Percentiles rank a stretch among this genome's conserved stretches.
phyloP scores from a whole-genome alignment of 2,888 invertebrate species.

The Taenaris catops region DNA sequence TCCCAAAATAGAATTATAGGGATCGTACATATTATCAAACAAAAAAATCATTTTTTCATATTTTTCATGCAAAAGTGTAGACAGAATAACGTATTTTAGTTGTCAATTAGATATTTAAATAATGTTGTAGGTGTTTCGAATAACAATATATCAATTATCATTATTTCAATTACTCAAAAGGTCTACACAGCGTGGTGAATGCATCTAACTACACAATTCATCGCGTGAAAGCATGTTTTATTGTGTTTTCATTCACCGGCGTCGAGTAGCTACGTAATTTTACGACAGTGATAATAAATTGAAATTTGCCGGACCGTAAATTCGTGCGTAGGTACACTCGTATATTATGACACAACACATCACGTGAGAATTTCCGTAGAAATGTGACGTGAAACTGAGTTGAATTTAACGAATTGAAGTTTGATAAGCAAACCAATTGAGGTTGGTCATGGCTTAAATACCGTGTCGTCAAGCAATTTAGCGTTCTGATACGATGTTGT shows the following conservation, averaged over 20 bases:
- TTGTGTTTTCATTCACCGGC: conserved; percentile 42
- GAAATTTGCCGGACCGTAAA: conserved; percentile 22
- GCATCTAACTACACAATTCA: conserved; percentile 31
- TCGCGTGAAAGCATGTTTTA: conserved; percentile 42
- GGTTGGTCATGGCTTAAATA: conserved; percentile 13
- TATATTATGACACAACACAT: conserved; percentile 14
- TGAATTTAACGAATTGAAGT: conserved; percentile 4
- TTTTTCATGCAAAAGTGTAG: too few relatives aligned
- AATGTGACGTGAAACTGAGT: conserved; percentile 10
- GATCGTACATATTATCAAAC: not conserved
- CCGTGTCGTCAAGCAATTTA: too few relatives aligned
- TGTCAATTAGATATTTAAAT: too few relatives aligned
- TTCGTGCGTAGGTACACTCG: conserved; percentile 16
- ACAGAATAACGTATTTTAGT: too few relatives aligned
- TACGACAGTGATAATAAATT: conserved; percentile 23
- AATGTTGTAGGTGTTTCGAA: too few relatives aligned
- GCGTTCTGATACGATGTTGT: too few relatives aligned
- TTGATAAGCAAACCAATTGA: conserved; percentile 8
- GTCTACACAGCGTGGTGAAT: conserved; percentile 1
- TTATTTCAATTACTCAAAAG: too few relatives aligned
- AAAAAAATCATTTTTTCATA: too few relatives aligned
- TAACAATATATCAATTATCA: too few relatives aligned
- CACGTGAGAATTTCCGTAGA: conserved; percentile 11
- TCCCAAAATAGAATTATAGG: conserved; percentile 35
- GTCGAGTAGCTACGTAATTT: conserved; percentile 26